phyloP scores from a whole-genome alignment of 2,113 vertebrate genomes.

The Lynx canadensis region DNA sequence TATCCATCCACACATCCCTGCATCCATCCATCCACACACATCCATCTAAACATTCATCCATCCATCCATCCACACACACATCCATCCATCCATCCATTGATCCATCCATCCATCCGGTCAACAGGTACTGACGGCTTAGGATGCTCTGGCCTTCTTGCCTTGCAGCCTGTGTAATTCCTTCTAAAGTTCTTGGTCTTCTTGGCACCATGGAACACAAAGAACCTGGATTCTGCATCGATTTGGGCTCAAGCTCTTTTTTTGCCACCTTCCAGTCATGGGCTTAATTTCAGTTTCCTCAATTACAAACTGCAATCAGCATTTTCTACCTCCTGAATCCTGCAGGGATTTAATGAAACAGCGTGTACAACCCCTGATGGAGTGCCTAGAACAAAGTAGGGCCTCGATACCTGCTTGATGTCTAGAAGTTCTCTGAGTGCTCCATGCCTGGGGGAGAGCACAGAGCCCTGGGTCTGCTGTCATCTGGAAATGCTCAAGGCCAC shows the following conservation, averaged over 20 bases:
- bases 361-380: not conserved
- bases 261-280: not conserved
- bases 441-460: rapidly evolving
- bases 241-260: not conserved
- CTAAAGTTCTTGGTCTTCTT: not conserved
- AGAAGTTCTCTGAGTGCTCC: not conserved
- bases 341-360: no score
- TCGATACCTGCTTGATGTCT: rapidly evolving
- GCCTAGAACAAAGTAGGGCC: rapidly evolving
- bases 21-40: rapidly evolving
- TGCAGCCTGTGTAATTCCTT: not conserved
- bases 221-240: not conserved
- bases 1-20: no score
- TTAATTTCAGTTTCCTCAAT: not conserved
- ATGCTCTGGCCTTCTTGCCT: not conserved
- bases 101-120: not conserved
- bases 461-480: not conserved
- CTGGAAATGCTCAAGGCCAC: not conserved
- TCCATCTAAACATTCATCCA: rapidly evolving
- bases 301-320: not conserved
- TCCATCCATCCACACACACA: no score
- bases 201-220: not conserved
- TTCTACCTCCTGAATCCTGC: not conserved
- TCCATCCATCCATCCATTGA: not conserved
- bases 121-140: not conserved